A percentile compares a stretch with the other conserved stretches of the same genome.
phyloP scores from a whole-genome alignment of 2,888 invertebrate species.

The Fissipunctia ypsillon region DNA sequence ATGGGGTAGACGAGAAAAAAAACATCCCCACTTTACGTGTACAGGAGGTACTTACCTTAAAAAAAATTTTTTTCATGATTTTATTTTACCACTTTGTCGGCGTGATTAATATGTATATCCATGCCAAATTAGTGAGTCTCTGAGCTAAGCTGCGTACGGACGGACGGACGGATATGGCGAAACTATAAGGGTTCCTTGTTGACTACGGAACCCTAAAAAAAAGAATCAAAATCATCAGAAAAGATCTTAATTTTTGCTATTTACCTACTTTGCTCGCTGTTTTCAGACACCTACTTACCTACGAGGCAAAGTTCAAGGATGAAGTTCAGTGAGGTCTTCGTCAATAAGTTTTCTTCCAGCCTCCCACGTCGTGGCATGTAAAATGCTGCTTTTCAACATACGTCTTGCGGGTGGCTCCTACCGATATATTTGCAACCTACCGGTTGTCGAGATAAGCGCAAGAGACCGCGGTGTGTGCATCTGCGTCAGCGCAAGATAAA shows the following conservation, averaged over 20 bases:
- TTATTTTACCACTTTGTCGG: too few relatives aligned
- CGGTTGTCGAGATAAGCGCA: constrained; percentile 53
- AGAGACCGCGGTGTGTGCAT: constrained; percentile 47
- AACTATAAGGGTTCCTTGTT: too few relatives aligned
- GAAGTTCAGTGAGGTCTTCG: not conserved
- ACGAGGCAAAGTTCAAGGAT: not conserved
- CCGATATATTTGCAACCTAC: constrained; percentile 46
- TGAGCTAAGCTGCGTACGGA: too few relatives aligned
- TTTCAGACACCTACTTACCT: not conserved
- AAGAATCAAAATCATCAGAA: not conserved
- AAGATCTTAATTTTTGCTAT: not conserved
- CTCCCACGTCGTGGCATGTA: constrained; percentile 5
- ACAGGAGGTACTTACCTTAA: too few relatives aligned
- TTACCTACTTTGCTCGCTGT: not conserved
- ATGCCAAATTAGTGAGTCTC: too few relatives aligned
- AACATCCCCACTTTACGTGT: too few relatives aligned
- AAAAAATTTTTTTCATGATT: too few relatives aligned
- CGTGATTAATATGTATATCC: too few relatives aligned
- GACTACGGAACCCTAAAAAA: too few relatives aligned
- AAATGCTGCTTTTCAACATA: constrained; percentile 38
- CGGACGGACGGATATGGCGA: too few relatives aligned
- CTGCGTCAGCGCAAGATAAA: constrained; percentile 64
- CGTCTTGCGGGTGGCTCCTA: constrained; percentile 34
- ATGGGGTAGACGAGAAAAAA: too few relatives aligned
- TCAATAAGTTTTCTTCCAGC: not conserved